Base-by-base conservation (phyloP, 2,113 vertebrate genomes). In the Nannospalax galili region DNA sequence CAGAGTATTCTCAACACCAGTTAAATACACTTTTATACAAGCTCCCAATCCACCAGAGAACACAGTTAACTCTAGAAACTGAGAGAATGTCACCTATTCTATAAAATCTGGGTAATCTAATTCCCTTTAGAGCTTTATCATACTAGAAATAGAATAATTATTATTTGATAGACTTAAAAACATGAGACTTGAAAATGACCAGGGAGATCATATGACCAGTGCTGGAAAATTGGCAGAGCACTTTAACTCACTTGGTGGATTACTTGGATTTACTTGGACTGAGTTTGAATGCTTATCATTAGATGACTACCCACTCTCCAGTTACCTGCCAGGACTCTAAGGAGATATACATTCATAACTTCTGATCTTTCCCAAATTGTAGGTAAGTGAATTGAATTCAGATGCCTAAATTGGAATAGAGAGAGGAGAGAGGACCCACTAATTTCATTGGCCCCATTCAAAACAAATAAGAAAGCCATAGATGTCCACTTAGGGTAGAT, bases 141-240 rank as follows among this genome's bases (percentile, higher is more conserved):
- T n/a, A 20, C 56, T 90, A 32, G 40, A 40, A 95, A 64, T 26
- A 48, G n/a, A 88, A 48, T 78, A 85, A 91, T 90, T 87, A 88
- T 84, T 90, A 92, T 32, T 9, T 77, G 72, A 75, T 40, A 95
- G 56, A 45, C 5, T 40, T 78, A 56, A 78, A 87, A 92, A 48
- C 79, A 88, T 88, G 48, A 92, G n/a, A 84, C 35, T 77, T 94
- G 52, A 86, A 80, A 67, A 5, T 75, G 24, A 89, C 30, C 40
- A 73, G 52, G 26, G 56, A 81, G 22, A n/a, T 92, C 40, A 52
- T 37, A 67, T 89, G 62, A 48, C 6, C 9, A 70, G 8, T 58
- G 3, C 67, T 92, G 20, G 52, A 92, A 93, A 90, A 73, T 24
- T 30, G 58, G 45, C 12, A 73, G 26, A 30, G 40, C 16, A 88